Conservation (phyloP, 2,888 invertebrate species). For the Ectemnius lituratus region DNA sequence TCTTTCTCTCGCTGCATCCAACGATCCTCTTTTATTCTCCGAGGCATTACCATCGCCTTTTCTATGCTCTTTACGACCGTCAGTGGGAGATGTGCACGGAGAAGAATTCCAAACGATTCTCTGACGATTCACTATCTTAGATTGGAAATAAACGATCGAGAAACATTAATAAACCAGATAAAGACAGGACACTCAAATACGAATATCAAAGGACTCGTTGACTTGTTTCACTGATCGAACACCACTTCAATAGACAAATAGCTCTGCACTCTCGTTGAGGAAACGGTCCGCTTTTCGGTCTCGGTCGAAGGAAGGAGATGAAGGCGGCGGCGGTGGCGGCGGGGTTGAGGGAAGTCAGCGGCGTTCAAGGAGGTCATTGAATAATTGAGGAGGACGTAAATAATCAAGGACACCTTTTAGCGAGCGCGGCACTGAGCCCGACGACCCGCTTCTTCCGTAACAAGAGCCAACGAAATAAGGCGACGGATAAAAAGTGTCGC, state of each 20-base stretch:
- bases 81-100: too few species aligned
- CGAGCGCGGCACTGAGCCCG: conserved; percentile 51
- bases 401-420: conserved; percentile 60
- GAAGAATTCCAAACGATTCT: too few species aligned
- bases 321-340: too few species aligned
- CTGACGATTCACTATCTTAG: too few species aligned
- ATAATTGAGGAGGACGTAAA: conserved; percentile 58
- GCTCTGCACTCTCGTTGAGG: too few species aligned
- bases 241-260: too few species aligned
- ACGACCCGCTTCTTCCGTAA: conserved; percentile 33
- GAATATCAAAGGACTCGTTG: too few species aligned
- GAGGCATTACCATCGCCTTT: not conserved
- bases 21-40: conserved; percentile 28
- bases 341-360: conserved; percentile 32
- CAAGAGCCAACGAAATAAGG: conserved; percentile 44
- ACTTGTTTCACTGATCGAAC: too few species aligned
- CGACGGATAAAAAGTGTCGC: conserved; percentile 24
- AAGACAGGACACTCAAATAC: too few species aligned
- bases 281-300: not conserved
- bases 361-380: conserved; percentile 36
- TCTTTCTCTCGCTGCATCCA: conserved; percentile 15
- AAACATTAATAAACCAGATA: too few species aligned
- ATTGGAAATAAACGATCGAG: too few species aligned
- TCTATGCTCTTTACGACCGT: not conserved
- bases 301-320: too few species aligned